Percentiles rank a stretch among this genome's conserved stretches.
Conservation (phyloP, 2,888 invertebrate species). For the Drosophila phalerata region DNA sequence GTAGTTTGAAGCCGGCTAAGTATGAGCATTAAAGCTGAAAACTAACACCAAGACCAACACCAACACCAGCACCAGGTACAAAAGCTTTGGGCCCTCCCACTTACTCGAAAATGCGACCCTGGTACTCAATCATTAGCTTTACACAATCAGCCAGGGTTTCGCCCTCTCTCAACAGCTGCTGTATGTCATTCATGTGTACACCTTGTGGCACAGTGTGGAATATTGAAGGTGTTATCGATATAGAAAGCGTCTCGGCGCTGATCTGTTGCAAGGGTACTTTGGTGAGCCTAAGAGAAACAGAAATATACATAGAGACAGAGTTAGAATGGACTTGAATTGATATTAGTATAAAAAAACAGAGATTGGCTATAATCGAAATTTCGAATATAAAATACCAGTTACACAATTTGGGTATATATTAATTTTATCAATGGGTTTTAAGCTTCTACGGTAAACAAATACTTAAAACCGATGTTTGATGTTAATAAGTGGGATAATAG, state of each 20-base stretch:
- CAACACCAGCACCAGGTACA: conserved; percentile 36
- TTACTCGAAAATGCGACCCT: conserved; percentile 84
- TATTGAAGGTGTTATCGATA: conserved; percentile 84
- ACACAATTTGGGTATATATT: too few species aligned
- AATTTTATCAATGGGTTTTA: too few species aligned
- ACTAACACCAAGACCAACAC: conserved; percentile 42
- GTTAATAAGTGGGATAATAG: too few species aligned
- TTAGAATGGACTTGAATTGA: too few species aligned
- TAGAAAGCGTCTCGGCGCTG: conserved; percentile 83
- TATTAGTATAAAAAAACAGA: too few species aligned
- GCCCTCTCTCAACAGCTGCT: conserved; percentile 79
- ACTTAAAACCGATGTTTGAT: too few species aligned
- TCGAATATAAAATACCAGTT: too few species aligned
- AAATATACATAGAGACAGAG: background rate
- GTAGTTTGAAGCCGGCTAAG: conserved; percentile 22
- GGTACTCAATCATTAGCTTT: conserved; percentile 84
- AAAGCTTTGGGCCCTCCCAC: conserved; percentile 54
- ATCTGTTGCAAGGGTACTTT: conserved; percentile 84
- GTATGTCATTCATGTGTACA: conserved; percentile 79
- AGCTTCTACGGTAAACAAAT: too few species aligned
- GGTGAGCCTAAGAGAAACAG: conserved; percentile 71
- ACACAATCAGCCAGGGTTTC: conserved; percentile 83
- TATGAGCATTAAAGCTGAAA: conserved; percentile 18
- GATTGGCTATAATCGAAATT: too few species aligned
- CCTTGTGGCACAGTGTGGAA: conserved; percentile 82